Evolutionary conservation across 2,113 vertebrate species (phyloP), one percentile per base, ranked within the genome.

Genomic region (Trichechus manatus): DNA sequence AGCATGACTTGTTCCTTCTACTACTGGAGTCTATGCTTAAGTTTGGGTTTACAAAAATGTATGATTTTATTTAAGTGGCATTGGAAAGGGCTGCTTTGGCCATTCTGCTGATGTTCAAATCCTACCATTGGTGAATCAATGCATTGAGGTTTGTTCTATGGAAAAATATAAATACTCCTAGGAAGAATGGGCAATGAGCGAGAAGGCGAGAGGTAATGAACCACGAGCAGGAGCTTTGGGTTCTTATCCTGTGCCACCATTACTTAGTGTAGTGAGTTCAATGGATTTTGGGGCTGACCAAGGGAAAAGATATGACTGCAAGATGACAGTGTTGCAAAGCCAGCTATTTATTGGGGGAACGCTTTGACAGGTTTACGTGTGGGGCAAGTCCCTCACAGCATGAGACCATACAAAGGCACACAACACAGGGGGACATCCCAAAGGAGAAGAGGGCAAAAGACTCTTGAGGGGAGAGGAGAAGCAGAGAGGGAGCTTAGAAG

Each of bases 221-320:
- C 8, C 22, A n/a, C 80, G 27, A 20, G 10, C 27, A 44, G 17
- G 44, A 78, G 19, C 19, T 44, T 42, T 42, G n/a, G 23, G 20
- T 25, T 88, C 64, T 81, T 4, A 19, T 9, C 13, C 17, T 25
- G 39, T 0, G 0, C 70, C 13, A 1, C 33, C 27, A 31, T n/a
- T 42, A 19, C 31, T 47, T 81, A 15, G n/a, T 56, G 53, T 56
- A 56, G 53, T 56, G 53, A 56, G 53, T 56, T 56, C 11, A 56
- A 56, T 9, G 53, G 53, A 56, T 56, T 56, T 56, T 9, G 53
- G 53, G 53, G 3, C 53, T 56, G 53, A 11, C 53, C 53, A 56
- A 56, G 53, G 53, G 13, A 15, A 56, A 56, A 56, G 53, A 56
- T 17, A 56, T 56, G 53, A 56, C 53, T 56, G 14, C 13, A 56